A percentile compares a stretch with the other conserved stretches of the same genome.
phyloP scores from a whole-genome alignment of 2,797 vertebrate genomes.

The Sparidentex hasta region DNA sequence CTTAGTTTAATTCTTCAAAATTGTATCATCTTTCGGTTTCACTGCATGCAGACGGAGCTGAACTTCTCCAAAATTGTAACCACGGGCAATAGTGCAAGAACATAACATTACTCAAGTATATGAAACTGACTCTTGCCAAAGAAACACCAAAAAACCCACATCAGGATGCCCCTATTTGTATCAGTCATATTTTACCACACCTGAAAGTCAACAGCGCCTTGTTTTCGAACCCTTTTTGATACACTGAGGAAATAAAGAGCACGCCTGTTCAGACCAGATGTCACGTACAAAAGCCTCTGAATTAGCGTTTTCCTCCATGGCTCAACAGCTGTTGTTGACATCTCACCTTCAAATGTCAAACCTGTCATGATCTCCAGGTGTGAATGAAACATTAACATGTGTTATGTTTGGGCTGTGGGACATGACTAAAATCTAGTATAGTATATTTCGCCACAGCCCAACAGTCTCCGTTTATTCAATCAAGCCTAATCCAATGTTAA shows the following conservation, averaged over 20 bases:
- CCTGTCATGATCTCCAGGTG: conserved; percentile 19
- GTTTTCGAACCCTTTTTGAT: conserved; percentile 4
- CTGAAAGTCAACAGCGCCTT: conserved; percentile 1
- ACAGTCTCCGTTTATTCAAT: too few species aligned
- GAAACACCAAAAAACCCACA: conserved; percentile 3
- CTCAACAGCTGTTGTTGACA: conserved; percentile 37
- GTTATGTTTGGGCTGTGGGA: too few species aligned
- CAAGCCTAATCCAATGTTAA: too few species aligned
- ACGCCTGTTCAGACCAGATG: conserved; percentile 1
- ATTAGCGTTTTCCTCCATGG: conserved; percentile 36
- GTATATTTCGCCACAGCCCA: too few species aligned
- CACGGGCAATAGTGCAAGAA: conserved; percentile 7
- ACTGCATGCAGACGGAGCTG: not conserved
- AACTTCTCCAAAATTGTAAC: conserved; percentile 35
- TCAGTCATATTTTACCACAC: not conserved
- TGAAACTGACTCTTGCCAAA: conserved; percentile 15
- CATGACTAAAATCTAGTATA: too few species aligned
- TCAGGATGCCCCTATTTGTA: not conserved
- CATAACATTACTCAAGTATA: conserved; percentile 3
- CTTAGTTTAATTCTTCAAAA: conserved; percentile 20
- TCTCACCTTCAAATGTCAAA: conserved; percentile 53
- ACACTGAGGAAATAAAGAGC: conserved; percentile 3
- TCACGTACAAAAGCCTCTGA: conserved; percentile 6
- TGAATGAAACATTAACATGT: not conserved
- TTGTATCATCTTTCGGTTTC: conserved; percentile 14